Evolutionary conservation across 2,888 invertebrate genomes (phyloP).

Genomic region (Tiliacea aurago): DNA sequence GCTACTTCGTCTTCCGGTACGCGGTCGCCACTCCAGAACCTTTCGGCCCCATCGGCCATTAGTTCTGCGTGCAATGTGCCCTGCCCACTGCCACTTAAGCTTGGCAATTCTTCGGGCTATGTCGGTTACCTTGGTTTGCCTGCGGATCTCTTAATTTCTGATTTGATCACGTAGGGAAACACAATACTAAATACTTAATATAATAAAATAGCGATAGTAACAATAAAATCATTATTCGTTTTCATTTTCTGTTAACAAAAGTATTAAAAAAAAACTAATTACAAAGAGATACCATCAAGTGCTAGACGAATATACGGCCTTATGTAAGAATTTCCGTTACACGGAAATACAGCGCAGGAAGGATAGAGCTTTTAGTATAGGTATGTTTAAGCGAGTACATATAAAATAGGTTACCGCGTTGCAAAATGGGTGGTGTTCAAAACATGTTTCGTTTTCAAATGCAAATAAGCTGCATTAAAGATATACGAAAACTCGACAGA

Average conservation of each 20-base stretch:
- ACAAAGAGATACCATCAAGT: neutral
- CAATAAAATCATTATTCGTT: no score
- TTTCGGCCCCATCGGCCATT: no score
- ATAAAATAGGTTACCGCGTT: neutral
- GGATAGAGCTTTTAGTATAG: neutral
- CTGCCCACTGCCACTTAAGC: no score
- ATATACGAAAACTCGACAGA: conserved; percentile 23
- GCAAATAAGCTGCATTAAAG: conserved; percentile 28
- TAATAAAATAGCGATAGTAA: no score
- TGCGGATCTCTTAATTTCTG: no score
- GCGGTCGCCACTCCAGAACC: no score
- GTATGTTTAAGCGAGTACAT: neutral
- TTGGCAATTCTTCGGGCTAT: no score
- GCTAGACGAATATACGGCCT: neutral
- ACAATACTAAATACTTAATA: no score
- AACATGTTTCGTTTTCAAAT: conserved; percentile 37
- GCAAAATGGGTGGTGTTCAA: conserved; percentile 27
- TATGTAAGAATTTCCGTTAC: neutral
- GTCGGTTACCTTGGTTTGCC: no score
- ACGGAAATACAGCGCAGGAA: neutral
- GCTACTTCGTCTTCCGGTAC: no score
- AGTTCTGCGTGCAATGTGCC: no score
- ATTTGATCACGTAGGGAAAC: no score
- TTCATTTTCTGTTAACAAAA: neutral
- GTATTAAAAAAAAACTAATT: neutral